phyloP scores from a whole-genome alignment of 1,140 invertebrate species.

The Lordiphosa collinella region DNA sequence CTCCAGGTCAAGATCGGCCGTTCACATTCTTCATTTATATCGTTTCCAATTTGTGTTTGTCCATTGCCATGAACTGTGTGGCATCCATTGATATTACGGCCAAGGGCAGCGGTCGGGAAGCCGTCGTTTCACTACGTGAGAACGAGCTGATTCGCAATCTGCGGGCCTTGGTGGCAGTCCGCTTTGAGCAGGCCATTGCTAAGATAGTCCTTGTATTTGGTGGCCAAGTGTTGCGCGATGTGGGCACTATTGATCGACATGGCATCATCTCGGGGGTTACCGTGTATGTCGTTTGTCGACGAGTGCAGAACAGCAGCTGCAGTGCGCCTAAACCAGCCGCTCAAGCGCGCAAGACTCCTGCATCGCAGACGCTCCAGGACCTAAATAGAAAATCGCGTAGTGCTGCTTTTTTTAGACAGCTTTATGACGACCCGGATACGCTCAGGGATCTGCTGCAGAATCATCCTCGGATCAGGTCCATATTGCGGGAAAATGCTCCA shows the following conservation, averaged over 20 bases:
- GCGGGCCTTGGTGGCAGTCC: conserved; percentile 46
- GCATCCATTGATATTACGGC: conserved; percentile 41
- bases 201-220: conserved; percentile 43
- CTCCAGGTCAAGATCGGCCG: background rate
- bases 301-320: background rate
- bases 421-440: conserved; percentile 16
- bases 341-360: no score
- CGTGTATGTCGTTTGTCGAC: conserved; percentile 43
- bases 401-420: background rate
- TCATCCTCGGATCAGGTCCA: conserved; percentile 18
- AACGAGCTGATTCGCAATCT: conserved; percentile 48
- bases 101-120: conserved; percentile 28
- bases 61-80: conserved; percentile 17
- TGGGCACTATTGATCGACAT: conserved; percentile 42
- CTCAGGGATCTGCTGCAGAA: conserved; percentile 25
- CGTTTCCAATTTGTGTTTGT: background rate
- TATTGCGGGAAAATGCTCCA: conserved; percentile 26
- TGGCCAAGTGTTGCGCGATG: conserved; percentile 42
- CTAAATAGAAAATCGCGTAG: background rate
- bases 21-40: background rate
- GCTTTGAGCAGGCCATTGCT: conserved; percentile 42
- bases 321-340: background rate
- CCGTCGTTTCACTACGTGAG: conserved; percentile 39
- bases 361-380: background rate
- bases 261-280: conserved; percentile 59